Evolutionary conservation across 2,888 invertebrate species (phyloP).

Genomic region (Yponomeuta plumbellus): DNA sequence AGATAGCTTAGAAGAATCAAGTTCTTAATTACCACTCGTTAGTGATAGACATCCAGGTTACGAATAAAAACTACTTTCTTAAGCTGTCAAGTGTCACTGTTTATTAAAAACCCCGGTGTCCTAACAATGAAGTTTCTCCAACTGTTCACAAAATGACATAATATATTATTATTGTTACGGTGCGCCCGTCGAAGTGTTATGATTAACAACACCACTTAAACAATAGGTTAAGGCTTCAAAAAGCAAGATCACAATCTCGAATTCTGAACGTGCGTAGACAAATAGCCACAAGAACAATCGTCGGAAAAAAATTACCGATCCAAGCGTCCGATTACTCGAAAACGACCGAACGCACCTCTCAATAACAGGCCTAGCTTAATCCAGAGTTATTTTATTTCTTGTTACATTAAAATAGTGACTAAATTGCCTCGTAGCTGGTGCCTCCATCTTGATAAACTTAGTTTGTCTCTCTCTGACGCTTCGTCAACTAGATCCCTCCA

Average conservation of each 20-base stretch:
- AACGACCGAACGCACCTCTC: conserved; percentile 58
- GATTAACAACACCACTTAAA: not conserved
- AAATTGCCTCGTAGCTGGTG: not conserved
- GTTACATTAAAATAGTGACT: conserved; percentile 3
- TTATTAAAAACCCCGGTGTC: too few species aligned
- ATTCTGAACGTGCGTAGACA: conserved; percentile 63
- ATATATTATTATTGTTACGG: not conserved
- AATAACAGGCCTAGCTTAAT: conserved; percentile 46
- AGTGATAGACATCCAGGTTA: too few species aligned
- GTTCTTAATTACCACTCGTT: too few species aligned
- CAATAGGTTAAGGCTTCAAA: not conserved
- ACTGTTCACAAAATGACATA: not conserved
- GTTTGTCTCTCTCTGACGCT: conserved; percentile 15
- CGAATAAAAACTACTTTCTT: too few species aligned
- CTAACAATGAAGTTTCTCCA: not conserved
- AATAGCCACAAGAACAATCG: conserved; percentile 72
- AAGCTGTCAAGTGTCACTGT: too few species aligned
- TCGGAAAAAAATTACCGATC: conserved; percentile 71
- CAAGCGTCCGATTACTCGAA: conserved; percentile 46
- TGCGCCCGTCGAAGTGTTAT: not conserved
- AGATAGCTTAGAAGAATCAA: too few species aligned
- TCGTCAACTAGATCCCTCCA: conserved; percentile 14
- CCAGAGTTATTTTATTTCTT: conserved; percentile 1
- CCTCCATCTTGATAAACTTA: conserved; percentile 12
- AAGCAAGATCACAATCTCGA: conserved; percentile 51